These are phyloP conservation scores for Neelides sp. DNA, from an alignment of 1,140 invertebrate species.

Conservation along the genomic window DNA sequence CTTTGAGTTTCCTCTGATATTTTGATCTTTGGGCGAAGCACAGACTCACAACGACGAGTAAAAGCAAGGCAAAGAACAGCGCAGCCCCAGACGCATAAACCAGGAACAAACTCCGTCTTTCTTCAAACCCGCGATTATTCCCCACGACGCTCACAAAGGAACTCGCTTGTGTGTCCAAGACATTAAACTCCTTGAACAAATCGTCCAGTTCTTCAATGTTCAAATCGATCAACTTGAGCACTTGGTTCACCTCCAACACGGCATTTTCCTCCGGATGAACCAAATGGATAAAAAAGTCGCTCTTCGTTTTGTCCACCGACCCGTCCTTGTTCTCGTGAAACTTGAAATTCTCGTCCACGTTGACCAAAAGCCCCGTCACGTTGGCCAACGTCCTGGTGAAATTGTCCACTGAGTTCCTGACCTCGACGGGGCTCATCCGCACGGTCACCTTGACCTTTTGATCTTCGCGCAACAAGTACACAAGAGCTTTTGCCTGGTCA, in stretches of 20 bases:
- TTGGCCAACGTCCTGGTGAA: conserved; percentile 68
- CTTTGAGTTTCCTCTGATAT: conserved; percentile 76
- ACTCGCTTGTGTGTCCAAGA: conserved; percentile 72
- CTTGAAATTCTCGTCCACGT: conserved; percentile 73
- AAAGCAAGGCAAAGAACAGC: conserved; percentile 59
- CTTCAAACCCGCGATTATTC: conserved; percentile 41
- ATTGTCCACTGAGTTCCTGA: conserved; percentile 59
- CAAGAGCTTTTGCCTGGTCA: conserved; percentile 68
- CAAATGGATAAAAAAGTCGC: conserved; percentile 84
- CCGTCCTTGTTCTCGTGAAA: conserved; percentile 85
- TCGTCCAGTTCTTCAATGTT: conserved; percentile 78
- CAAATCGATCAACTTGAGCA: conserved; percentile 70
- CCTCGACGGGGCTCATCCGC: conserved; percentile 71
- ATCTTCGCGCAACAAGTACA: conserved; percentile 82
- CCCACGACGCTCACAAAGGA: conserved; percentile 31
- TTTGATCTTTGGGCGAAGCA: conserved; percentile 69
- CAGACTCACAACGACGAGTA: conserved; percentile 61
- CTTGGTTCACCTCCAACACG: conserved; percentile 50
- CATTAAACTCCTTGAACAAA: conserved; percentile 83
- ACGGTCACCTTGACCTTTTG: conserved; percentile 83
- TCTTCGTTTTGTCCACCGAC: conserved; percentile 83
- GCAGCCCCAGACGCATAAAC: conserved; percentile 69
- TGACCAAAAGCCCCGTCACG: conserved; percentile 80
- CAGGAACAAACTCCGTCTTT: conserved; percentile 40
- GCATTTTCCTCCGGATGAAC: conserved; percentile 72